A percentile compares a stretch with the other conserved stretches of the same genome.
These are phyloP conservation scores for Halcyon malimbica DNA, from an alignment of 2,113 vertebrate species.

Conservation along the genomic window DNA sequence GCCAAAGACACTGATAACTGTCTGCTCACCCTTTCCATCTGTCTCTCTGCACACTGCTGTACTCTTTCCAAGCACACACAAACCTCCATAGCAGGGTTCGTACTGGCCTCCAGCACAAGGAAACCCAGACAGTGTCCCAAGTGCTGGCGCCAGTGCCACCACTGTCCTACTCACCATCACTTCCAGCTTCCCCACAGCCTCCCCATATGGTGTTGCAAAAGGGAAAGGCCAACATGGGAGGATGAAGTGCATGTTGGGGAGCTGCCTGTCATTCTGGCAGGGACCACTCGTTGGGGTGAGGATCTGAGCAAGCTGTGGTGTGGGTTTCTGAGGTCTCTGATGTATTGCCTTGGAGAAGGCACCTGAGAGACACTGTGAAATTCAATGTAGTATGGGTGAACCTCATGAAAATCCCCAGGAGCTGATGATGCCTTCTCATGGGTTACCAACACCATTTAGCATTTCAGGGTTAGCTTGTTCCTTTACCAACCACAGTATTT, in stretches of 20 bases:
- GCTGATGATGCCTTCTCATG: background rate
- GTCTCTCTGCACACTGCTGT: background rate
- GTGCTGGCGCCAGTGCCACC: background rate
- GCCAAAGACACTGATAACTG: slow-evolving; percentile 35
- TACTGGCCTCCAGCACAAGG: fast-evolving
- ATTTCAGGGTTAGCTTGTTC: background rate
- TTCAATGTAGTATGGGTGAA: background rate
- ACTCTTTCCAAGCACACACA: background rate
- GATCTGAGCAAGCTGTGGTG: background rate
- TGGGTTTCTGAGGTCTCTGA: background rate
- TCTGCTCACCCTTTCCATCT: slow-evolving; percentile 46
- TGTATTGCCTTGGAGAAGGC: background rate
- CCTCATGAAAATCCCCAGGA: background rate
- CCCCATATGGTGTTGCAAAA: background rate
- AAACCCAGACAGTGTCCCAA: background rate
- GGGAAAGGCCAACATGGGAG: background rate
- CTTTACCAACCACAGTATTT: slow-evolving; percentile 17
- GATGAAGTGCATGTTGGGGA: background rate
- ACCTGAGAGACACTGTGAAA: background rate
- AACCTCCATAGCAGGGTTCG: background rate
- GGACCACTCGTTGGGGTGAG: fast-evolving
- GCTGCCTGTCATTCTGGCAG: background rate
- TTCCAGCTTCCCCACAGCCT: background rate
- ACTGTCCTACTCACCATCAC: background rate
- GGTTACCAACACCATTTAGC: background rate